Evolutionary conservation across 2,797 vertebrate genomes (phyloP).

Genomic region (Chaenodraco wilsoni): DNA sequence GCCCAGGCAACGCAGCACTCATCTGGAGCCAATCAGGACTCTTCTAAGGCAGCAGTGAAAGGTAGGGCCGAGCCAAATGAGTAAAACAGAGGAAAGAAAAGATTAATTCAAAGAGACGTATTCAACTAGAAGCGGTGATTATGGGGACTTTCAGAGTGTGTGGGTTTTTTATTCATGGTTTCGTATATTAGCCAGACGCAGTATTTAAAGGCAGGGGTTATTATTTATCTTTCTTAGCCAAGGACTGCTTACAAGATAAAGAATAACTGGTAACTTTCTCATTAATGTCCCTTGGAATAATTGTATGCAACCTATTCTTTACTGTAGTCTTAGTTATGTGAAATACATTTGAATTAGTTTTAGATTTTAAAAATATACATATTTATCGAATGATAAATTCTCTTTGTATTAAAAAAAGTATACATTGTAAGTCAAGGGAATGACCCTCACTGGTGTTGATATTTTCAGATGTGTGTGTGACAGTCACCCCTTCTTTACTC

Average conservation of each 20-base stretch:
- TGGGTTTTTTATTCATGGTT: slow-evolving; percentile 41
- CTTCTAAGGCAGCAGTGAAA: slow-evolving; percentile 73
- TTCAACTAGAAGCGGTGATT: slow-evolving; percentile 31
- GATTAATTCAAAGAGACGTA: slow-evolving; percentile 13
- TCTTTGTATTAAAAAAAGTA: too few species aligned
- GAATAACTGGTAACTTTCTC: too few species aligned
- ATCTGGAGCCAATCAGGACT: slow-evolving; percentile 77
- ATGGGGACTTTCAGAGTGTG: slow-evolving; percentile 22
- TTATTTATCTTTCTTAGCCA: too few species aligned
- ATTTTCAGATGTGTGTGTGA: not conserved
- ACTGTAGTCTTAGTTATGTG: too few species aligned
- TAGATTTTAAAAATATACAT: too few species aligned
- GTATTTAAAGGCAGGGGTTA: not conserved
- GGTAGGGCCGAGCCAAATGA: slow-evolving; percentile 74
- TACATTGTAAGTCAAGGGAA: too few species aligned
- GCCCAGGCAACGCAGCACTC: slow-evolving; percentile 78
- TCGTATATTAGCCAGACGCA: not conserved
- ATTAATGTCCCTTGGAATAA: too few species aligned
- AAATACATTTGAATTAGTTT: too few species aligned
- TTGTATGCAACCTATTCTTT: too few species aligned
- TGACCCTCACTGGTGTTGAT: too few species aligned
- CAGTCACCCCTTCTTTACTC: slow-evolving; percentile 6
- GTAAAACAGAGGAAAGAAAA: slow-evolving; percentile 41
- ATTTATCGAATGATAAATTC: too few species aligned
- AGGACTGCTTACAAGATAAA: too few species aligned